Conservation (phyloP, 2,888 invertebrate species). For the Agrochola lychnidis region DNA sequence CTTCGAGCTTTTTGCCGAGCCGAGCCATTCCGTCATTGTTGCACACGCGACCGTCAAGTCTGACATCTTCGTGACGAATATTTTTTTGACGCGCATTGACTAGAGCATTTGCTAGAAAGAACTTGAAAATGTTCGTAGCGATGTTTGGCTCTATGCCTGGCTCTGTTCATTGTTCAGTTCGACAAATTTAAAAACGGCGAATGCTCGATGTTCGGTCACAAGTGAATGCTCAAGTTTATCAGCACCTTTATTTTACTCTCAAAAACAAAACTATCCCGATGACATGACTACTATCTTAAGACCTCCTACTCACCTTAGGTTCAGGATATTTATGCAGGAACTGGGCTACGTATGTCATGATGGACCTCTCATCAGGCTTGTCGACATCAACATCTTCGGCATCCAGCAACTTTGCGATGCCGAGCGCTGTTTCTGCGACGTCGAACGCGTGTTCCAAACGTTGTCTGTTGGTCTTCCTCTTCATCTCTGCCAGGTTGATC, state of each 20-base stretch:
- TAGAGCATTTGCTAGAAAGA: too few species aligned
- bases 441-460: slow-evolving; percentile 98
- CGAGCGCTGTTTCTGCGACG: slow-evolving; percentile 97
- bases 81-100: too few species aligned
- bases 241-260: neutral
- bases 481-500: slow-evolving; percentile 96
- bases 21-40: too few species aligned
- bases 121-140: too few species aligned
- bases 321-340: slow-evolving; percentile 98
- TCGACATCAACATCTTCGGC: slow-evolving; percentile 99
- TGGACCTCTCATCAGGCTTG: slow-evolving; percentile 98
- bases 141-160: too few species aligned
- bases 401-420: slow-evolving; percentile 97
- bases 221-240: too few species aligned
- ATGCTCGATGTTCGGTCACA: too few species aligned
- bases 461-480: slow-evolving; percentile 93
- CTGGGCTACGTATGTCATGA: slow-evolving; percentile 99
- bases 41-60: too few species aligned
- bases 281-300: neutral
- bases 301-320: slow-evolving; percentile 91
- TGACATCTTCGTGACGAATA: too few species aligned
- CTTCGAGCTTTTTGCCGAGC: too few species aligned
- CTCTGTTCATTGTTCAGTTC: too few species aligned
- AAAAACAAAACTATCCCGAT: neutral
- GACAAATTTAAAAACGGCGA: too few species aligned